These are phyloP conservation scores for Agrotis segetum DNA, from an alignment of 2,888 invertebrate genomes.

Conservation along the genomic window DNA sequence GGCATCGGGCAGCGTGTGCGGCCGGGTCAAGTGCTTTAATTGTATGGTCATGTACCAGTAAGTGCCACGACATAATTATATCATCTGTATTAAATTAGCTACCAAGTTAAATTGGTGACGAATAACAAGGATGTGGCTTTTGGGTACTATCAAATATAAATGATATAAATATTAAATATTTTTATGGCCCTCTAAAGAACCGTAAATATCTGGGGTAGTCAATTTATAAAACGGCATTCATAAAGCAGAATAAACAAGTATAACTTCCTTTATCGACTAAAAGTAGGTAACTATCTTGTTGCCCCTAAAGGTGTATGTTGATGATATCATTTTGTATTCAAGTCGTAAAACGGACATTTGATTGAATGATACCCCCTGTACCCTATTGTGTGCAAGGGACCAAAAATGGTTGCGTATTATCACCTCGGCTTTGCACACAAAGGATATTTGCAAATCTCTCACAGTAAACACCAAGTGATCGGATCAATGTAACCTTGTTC, in stretches of 20 bases:
- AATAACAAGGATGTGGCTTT: background rate
- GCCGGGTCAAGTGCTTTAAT: conserved; percentile 85
- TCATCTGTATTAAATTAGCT: conserved; percentile 13
- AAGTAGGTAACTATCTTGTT: background rate
- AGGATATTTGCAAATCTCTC: conserved; percentile 81
- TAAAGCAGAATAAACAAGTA: background rate
- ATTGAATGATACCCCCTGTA: conserved; percentile 58
- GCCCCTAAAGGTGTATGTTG: conserved; percentile 2
- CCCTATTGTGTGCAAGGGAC: conserved; percentile 66
- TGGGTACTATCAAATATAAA: background rate
- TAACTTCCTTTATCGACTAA: conserved; percentile 1
- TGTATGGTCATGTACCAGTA: conserved; percentile 65
- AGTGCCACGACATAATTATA: conserved; percentile 12
- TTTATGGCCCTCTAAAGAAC: background rate
- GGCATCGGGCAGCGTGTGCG: conserved; percentile 73
- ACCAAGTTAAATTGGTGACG: background rate
- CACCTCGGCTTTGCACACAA: conserved; percentile 73
- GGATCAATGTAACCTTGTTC: conserved; percentile 74
- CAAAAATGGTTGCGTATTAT: conserved; percentile 70
- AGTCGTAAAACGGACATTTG: conserved; percentile 37
- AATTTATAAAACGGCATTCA: background rate
- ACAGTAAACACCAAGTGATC: conserved; percentile 79
- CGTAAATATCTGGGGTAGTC: background rate
- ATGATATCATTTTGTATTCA: conserved; percentile 21
- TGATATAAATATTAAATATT: background rate